Base-by-base conservation (phyloP, 2,113 vertebrate genomes). In the Pseudolaguvia tuberculata region DNA sequence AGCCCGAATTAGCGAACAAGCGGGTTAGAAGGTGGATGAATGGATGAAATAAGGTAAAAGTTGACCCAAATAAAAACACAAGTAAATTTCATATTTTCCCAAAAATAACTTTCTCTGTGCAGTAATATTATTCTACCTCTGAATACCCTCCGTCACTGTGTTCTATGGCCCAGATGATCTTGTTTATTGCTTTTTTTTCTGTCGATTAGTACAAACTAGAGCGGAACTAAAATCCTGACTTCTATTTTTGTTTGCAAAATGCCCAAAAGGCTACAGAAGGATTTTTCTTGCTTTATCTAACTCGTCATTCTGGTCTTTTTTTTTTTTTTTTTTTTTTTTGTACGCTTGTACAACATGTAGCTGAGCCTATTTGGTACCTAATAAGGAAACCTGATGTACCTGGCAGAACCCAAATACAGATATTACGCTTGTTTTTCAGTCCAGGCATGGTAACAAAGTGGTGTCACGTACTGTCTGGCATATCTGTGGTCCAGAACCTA, bases 171-270 rank as follows among this genome's bases (percentile, higher is more conserved):
- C 21, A 25, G 1, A 67, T 27, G 48, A 50, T 72, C 50, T 23
- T 25, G 17, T 75, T 31, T 25, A 18, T 21, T 12, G 39, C 21
- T 15, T 11, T 73, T 50, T 57, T 42, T 78, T 81, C 31, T 23
- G 31, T 72, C 68, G 79, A 81, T 82, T 71, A 83, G 79, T 47
- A 73, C 66, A 73, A 79, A 62, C 68, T 79, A 72, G 78, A 84
- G 81, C 70, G 29, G 76, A 72, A 76, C 79, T 78, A 70, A 79
- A 76, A 51, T 59, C 77, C 59, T 51, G 51, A 56, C 72, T 74
- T 9, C 14, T 27, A 27, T 61, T 47, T 51, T 73, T 79, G 80
- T 77, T 67, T 70, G 53, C 75, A 63, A 79, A 78, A 81, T 70
- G 25, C 42, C 72, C 70, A 29, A 52, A n/a, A 66, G 66, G 76